Evolutionary conservation across 2,113 vertebrate species (phyloP), one percentile per base, ranked within the genome.

Genomic region (Nematolebias whitei): DNA sequence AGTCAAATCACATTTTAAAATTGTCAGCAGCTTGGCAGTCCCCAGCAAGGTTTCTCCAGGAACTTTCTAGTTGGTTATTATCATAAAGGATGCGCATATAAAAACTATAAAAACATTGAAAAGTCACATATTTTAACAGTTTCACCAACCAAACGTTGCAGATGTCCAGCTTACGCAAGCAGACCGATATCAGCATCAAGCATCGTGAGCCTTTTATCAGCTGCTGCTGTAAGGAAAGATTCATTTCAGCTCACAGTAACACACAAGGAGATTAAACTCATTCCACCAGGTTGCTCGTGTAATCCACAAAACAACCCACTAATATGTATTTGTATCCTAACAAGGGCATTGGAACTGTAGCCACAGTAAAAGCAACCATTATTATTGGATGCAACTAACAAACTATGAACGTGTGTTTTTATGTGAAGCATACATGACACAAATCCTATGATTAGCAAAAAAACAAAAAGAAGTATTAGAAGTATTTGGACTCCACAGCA

Each of bases 401-500:
- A 13, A 8, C 14, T 49, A 38, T 39, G 14, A 1, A 8, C 11
- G 0, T 1, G 2, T 61, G 16, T n/a, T 12, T 50, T 58, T 0
- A 1, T 1, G n/a, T 50, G 26, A 5, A 35, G 14, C 45, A 51
- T 29, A 2, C 15, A n/a, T 24, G 8, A 13, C 5, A 44, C 18
- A 15, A 19, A 24, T 39, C 12, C 2, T 38, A 18, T 49, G 14
- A 44, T 45, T 0, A 56, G 3, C 16, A 43, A 9, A 67, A 39
- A 39, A 57, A 62, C 15, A 58, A 24, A 60, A 32, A 58, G 32
- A 63, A 32, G 5, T 26, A 23, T 47, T 18, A 39, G 43, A 67
- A 57, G 64, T 74, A 73, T 79, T 70, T 63, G 40, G 60, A 68
- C 24, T 26, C 51, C 55, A 68, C 40, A 41, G 54, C 35, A 49